Percentiles rank a stretch among this genome's conserved stretches.
Conservation (phyloP, 2,888 invertebrate species). For the Synanthedon andrenaeformis region DNA sequence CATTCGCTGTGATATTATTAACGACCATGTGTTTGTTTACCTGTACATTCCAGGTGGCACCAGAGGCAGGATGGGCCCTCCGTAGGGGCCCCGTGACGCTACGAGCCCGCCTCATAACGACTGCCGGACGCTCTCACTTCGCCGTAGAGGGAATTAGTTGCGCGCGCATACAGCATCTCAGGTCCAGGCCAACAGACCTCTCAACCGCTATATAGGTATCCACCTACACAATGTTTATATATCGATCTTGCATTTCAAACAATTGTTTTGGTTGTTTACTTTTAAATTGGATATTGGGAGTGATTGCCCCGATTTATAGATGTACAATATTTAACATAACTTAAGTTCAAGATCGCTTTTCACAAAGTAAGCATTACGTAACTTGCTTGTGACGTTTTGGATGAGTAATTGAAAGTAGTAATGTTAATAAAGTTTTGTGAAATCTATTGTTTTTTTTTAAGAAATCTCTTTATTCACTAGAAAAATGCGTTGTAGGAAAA, state of each 20-base stretch:
- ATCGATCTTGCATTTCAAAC: constrained; percentile 9
- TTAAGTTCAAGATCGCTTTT: no score
- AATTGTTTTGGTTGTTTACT: constrained; percentile 8
- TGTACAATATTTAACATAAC: no score
- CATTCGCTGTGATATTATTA: no score
- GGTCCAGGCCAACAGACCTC: constrained; percentile 32
- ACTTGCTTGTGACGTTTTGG: no score
- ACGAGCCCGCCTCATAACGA: constrained; percentile 62
- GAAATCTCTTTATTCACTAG: no score
- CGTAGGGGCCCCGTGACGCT: constrained; percentile 73
- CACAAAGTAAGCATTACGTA: no score
- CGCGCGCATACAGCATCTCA: constrained; percentile 55
- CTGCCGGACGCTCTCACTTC: constrained; percentile 36
- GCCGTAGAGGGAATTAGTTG: constrained; percentile 13
- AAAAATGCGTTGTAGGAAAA: no score
- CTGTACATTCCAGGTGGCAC: constrained; percentile 88
- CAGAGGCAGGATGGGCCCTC: constrained; percentile 81
- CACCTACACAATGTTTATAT: constrained; percentile 4
- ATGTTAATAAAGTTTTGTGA: no score
- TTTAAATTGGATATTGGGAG: not conserved
- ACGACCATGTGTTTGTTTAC: constrained; percentile 29
- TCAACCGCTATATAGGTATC: constrained; percentile 1
- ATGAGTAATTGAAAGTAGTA: no score
- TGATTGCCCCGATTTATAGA: not conserved
- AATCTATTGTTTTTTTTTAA: no score